Evolutionary conservation across 53 echinoderm and acorn worm genomes (phyloP), one percentile per base, ranked within the genome.

Genomic region (Crossaster papposus): DNA sequence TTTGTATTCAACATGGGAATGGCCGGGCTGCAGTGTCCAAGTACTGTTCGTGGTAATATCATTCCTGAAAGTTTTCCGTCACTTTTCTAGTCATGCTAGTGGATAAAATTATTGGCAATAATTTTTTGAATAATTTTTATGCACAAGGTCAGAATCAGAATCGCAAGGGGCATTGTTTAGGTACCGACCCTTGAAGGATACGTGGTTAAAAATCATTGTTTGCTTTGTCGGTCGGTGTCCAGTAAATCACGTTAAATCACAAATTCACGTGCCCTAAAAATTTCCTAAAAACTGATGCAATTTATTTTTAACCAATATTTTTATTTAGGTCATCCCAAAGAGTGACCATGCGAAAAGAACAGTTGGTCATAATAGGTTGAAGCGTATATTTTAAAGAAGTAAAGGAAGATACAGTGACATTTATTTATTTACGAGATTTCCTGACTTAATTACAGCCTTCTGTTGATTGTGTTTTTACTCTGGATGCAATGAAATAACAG

Each of bases 401-500:
- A n/a, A 3, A 58, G 58, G 7, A 1, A 58, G 12, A 58, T 0
- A 44, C 44, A 1, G 22, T 58, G 58, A 15, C 2, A 58, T 58
- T 58, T 58, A 58, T 58, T 58, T 58, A 15, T 58, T 58, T 58
- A 58, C 9, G 44, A 9, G 6, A 44, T 44, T 58, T 58, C 22
- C 22, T 58, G 58, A 20, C 15, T 3, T 14, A 58, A 81, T 54
- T 55, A 35, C 81, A 81, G 64, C 81, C 81, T 81, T 81, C 81
- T 63, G 62, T 23, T 24, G 68, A 26, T 4, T 26, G 68, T 68
- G 24, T 68, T n/a, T 68, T n/a, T 20, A 68, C 68, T 78, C 51
- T 6, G 30, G 53, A 85, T 85, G 85, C 85, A 73, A 73, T 78
- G 52, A 26, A 83, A 64, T 37, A 83, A 65, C 37, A 68, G 18